Conservation (phyloP, 2,888 invertebrate genomes). For the Halictus ligatus region DNA sequence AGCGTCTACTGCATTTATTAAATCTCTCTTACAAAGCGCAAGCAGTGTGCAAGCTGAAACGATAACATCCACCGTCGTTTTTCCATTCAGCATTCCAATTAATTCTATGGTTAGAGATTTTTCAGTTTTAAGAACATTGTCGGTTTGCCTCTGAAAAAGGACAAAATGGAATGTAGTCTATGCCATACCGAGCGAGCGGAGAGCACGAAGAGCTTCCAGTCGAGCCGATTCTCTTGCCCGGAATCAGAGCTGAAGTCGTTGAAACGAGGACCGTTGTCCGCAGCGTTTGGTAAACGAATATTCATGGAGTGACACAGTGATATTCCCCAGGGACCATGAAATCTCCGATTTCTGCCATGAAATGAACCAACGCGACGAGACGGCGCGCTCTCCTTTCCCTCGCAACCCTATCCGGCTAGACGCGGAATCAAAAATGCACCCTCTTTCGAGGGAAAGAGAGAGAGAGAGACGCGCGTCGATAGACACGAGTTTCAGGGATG, state of each 20-base stretch:
- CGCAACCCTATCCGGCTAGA: neutral
- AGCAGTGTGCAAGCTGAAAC: neutral
- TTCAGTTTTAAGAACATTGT: neutral
- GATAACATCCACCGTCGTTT: neutral
- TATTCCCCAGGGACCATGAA: neutral
- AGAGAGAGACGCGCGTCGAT: neutral
- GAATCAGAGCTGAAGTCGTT: slow-evolving; percentile 1
- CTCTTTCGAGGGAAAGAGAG: neutral
- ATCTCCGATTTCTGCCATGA: neutral
- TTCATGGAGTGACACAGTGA: neutral
- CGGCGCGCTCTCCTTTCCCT: neutral
- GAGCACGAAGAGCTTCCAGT: neutral
- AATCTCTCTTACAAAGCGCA: neutral
- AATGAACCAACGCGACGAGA: neutral
- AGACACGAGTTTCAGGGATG: slow-evolving; percentile 57
- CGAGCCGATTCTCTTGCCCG: neutral
- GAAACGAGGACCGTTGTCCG: slow-evolving; percentile 13
- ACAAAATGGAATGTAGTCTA: neutral
- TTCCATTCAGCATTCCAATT: neutral
- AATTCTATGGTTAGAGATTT: neutral
- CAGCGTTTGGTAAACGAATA: slow-evolving; percentile 7
- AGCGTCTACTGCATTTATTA: neutral
- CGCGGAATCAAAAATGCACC: slow-evolving; percentile 32
- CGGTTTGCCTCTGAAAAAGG: neutral
- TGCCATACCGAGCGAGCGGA: neutral